Conservation (phyloP, 2,113 vertebrate species). For the Acinonyx jubatus region DNA sequence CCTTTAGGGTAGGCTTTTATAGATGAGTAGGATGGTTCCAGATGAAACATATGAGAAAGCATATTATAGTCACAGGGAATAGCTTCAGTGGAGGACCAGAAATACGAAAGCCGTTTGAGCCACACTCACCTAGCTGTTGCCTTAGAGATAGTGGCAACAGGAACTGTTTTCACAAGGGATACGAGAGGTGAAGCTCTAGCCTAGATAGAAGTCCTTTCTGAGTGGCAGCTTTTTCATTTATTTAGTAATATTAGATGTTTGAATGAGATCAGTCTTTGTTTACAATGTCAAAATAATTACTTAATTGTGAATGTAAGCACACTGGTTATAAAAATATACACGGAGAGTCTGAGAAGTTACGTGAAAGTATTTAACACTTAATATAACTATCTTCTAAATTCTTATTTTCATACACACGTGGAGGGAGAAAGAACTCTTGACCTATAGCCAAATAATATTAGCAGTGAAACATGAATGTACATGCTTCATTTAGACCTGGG, state of each 20-base stretch:
- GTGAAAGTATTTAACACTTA: not conserved
- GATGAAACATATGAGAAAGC: not conserved
- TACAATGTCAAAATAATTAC: not conserved
- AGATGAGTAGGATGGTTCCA: not conserved
- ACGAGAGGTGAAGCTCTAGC: not conserved
- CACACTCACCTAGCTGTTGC: not conserved
- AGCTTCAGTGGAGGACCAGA: not conserved
- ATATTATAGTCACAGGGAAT: not conserved
- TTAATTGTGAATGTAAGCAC: not conserved
- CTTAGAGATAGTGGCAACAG: not conserved
- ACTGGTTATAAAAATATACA: not conserved
- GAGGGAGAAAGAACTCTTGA: not conserved
- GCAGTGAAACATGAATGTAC: conserved; percentile 10
- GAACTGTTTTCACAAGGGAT: not conserved
- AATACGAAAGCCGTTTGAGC: not conserved
- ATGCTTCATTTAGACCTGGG: conserved; percentile 45
- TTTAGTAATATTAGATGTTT: not conserved
- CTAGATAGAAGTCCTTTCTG: not conserved
- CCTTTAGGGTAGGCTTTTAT: not conserved
- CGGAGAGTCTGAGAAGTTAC: not conserved
- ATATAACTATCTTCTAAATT: not conserved
- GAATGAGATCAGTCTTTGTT: not conserved
- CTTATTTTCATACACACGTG: not conserved
- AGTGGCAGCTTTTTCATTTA: not conserved
- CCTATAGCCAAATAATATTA: conserved; percentile 39